Conservation (phyloP, 2,797 vertebrate species). For the Darevskia nairensis region DNA sequence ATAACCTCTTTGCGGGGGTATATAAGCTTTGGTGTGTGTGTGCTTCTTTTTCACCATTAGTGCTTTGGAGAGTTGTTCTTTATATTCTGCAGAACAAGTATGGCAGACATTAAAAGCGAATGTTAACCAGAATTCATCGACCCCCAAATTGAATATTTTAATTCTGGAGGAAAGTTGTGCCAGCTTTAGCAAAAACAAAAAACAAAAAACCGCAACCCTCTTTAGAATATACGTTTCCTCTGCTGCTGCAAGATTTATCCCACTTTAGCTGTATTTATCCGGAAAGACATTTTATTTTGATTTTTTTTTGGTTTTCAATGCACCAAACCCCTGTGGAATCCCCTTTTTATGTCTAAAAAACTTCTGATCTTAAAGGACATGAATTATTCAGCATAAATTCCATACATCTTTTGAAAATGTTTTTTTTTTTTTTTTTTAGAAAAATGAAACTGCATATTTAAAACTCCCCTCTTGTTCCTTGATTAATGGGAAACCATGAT, state of each 20-base stretch:
- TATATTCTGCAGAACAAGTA: slow-evolving; percentile 42
- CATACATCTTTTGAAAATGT: slow-evolving; percentile 67
- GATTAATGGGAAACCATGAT: slow-evolving; percentile 53
- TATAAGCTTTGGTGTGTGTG: slow-evolving; percentile 9
- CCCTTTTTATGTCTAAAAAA: slow-evolving; percentile 66
- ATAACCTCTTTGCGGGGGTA: slow-evolving; percentile 26
- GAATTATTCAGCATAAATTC: slow-evolving; percentile 76
- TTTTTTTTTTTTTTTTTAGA: slow-evolving; percentile 32
- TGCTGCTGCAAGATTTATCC: slow-evolving; percentile 32
- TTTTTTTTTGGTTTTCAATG: slow-evolving; percentile 61
- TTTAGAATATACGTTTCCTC: slow-evolving; percentile 31
- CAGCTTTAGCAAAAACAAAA: slow-evolving; percentile 41
- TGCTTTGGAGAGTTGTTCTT: too few relatives aligned
- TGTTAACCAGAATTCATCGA: slow-evolving; percentile 61
- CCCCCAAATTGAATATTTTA: slow-evolving; percentile 68
- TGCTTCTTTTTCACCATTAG: neutral
- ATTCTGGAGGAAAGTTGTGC: slow-evolving; percentile 55
- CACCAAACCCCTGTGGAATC: slow-evolving; percentile 58
- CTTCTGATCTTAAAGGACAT: slow-evolving; percentile 73
- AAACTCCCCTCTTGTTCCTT: slow-evolving; percentile 30
- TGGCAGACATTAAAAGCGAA: slow-evolving; percentile 46
- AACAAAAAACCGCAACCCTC: neutral
- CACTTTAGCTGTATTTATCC: slow-evolving; percentile 61
- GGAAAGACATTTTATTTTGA: slow-evolving; percentile 5
- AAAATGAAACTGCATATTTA: slow-evolving; percentile 71